Evolutionary conservation across 2,113 vertebrate species (phyloP).

Genomic region (Aegotheles bennettii): DNA sequence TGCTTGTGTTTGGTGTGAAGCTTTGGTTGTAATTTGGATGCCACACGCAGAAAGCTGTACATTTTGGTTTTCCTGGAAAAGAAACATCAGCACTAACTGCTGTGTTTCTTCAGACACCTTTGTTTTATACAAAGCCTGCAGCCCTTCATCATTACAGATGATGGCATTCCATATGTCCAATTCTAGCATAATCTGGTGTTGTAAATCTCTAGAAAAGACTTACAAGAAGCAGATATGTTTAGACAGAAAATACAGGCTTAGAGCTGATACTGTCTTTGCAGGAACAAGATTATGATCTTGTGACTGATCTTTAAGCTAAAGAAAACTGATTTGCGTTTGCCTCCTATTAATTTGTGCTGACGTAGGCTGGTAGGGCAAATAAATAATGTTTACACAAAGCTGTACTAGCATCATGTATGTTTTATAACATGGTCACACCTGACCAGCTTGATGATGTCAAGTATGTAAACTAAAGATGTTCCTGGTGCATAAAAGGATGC

Average conservation of each 20-base stretch:
- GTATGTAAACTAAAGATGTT: slow-evolving; percentile 29
- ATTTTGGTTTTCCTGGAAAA: neutral
- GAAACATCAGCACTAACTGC: neutral
- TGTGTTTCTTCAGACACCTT: neutral
- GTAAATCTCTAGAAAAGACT: neutral
- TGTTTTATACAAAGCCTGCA: neutral
- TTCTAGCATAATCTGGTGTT: neutral
- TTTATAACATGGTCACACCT: slow-evolving; percentile 27
- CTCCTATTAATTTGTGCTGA: slow-evolving; percentile 17
- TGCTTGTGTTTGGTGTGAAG: neutral
- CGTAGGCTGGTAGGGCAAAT: neutral
- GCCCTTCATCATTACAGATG: neutral
- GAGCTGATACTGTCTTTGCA: neutral
- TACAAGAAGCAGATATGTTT: neutral
- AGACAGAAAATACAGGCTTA: neutral
- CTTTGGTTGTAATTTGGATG: neutral
- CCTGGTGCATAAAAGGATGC: neutral
- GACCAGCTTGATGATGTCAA: neutral
- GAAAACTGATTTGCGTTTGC: neutral
- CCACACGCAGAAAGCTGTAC: neutral
- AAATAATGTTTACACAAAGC: slow-evolving; percentile 13
- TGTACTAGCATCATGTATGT: neutral
- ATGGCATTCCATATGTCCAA: neutral
- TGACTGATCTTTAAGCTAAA: neutral
- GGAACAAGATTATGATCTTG: neutral